These are phyloP conservation scores for Sebastiscus tertius DNA, from an alignment of 2,797 vertebrate species.

Conservation along the genomic window DNA sequence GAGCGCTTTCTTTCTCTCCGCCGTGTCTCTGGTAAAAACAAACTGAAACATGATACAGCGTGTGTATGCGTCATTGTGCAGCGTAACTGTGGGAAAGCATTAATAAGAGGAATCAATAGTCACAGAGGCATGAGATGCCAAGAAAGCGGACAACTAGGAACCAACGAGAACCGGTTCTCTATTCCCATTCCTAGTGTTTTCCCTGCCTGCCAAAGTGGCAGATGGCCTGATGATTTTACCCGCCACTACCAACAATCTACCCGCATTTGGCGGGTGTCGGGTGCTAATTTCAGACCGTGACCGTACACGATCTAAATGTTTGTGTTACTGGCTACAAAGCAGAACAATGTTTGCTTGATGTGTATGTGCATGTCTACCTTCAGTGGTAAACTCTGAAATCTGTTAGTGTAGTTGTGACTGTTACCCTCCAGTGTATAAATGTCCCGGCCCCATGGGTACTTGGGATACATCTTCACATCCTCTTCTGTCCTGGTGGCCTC, in stretches of 20 bases:
- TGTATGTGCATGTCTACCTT: not conserved
- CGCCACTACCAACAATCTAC: rapidly evolving
- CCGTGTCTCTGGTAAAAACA: no score
- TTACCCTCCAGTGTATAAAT: conserved; percentile 97
- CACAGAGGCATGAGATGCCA: no score
- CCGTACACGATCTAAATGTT: not conserved
- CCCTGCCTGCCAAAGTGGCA: no score
- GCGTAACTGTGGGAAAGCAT: rapidly evolving
- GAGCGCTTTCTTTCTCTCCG: no score
- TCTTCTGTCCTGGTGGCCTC: conserved; percentile 96
- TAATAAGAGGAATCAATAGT: rapidly evolving
- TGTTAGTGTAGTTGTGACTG: not conserved
- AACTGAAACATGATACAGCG: no score
- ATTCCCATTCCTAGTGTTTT: rapidly evolving
- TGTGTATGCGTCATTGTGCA: no score
- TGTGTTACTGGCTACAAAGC: not conserved
- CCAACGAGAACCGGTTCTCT: no score
- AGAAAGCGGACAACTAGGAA: no score
- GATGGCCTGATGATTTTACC: no score
- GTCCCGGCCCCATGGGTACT: conserved; percentile 96
- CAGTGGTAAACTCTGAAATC: not conserved
- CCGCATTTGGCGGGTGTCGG: rapidly evolving
- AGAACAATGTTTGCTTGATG: not conserved
- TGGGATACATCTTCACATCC: conserved; percentile 91
- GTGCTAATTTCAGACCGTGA: no score